Evolutionary conservation across 2,797 vertebrate species (phyloP).

Genomic region (Gallinago stenura): DNA sequence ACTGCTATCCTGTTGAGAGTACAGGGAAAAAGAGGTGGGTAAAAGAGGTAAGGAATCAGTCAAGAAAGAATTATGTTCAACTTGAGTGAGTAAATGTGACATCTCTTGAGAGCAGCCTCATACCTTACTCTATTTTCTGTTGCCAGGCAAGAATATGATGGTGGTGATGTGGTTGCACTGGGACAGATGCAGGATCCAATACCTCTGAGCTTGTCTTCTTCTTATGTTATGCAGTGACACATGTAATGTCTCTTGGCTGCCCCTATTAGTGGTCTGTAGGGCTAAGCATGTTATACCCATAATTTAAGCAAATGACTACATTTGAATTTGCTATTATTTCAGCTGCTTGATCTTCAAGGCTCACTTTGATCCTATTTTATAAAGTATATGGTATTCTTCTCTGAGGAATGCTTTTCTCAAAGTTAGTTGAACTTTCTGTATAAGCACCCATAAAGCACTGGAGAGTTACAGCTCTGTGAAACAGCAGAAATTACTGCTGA

Average conservation of each 20-base stretch:
- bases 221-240: accelerated
- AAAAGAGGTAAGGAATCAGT: neutral
- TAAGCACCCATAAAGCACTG: neutral
- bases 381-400: neutral
- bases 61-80: neutral
- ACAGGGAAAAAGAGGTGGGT: neutral
- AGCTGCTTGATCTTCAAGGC: neutral
- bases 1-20: neutral
- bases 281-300: neutral
- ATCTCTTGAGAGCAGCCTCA: neutral
- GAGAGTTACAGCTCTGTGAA: neutral
- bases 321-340: neutral
- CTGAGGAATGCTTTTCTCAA: neutral
- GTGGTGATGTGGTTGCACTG: neutral
- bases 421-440: neutral
- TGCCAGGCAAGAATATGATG: neutral
- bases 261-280: neutral
- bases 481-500: neutral
- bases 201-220: neutral
- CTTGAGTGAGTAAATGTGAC: neutral
- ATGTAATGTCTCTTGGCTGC: neutral
- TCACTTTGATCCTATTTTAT: neutral
- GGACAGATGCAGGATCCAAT: neutral
- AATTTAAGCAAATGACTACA: neutral
- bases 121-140: neutral